phyloP scores from a whole-genome alignment of 2,797 vertebrate species.

The Hippoglossus hippoglossus region DNA sequence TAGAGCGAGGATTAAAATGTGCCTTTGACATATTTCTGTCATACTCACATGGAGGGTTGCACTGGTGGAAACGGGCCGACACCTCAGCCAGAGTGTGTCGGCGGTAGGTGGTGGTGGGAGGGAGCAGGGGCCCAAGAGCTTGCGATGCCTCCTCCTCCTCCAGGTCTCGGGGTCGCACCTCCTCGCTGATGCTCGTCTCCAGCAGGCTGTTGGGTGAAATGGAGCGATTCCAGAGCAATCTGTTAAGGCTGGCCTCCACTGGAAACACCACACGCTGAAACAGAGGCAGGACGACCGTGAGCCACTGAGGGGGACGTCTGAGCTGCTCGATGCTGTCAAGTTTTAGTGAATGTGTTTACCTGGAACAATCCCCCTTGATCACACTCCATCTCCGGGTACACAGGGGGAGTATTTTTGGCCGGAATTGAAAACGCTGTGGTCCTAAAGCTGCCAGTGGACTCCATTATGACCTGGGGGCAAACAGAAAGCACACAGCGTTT shows the following conservation, averaged over 20 bases:
- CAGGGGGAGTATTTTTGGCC: conserved; percentile 81
- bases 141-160: conserved; percentile 88
- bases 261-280: conserved; percentile 87
- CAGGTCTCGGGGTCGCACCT: conserved; percentile 88
- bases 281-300: conserved; percentile 36
- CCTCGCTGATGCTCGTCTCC: conserved; percentile 93
- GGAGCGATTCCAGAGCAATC: conserved; percentile 90
- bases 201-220: conserved; percentile 92
- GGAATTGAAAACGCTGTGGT: conserved; percentile 82
- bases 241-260: conserved; percentile 88
- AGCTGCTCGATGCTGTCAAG: not conserved
- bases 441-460: conserved; percentile 85
- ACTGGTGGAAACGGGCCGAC: conserved; percentile 89
- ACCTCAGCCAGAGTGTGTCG: conserved; percentile 95
- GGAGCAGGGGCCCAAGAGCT: conserved; percentile 73
- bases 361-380: conserved; percentile 91
- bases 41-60: conserved; percentile 89
- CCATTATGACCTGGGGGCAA: conserved; percentile 84
- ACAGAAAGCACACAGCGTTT: conserved; percentile 27
- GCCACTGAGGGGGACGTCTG: conserved; percentile 9
- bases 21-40: not conserved
- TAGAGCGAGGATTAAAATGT: not conserved
- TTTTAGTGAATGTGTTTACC: conserved; percentile 74
- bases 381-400: conserved; percentile 90
- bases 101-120: conserved; percentile 87